Evolutionary conservation across 2,113 vertebrate genomes (phyloP).

Genomic region (Archilochus colubris): DNA sequence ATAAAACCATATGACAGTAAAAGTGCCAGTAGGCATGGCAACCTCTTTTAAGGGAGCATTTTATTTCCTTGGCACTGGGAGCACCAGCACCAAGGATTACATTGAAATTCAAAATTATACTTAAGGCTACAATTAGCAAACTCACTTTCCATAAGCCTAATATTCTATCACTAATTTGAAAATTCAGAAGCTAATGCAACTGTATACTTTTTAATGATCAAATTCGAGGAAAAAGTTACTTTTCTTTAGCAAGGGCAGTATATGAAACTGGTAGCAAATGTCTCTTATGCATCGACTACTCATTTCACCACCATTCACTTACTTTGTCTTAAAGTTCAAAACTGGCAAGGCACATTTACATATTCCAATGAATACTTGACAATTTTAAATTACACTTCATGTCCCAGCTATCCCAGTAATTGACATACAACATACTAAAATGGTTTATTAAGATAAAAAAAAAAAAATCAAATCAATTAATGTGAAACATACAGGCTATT

Average conservation of each 20-base stretch:
- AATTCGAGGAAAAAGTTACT: constrained; percentile 66
- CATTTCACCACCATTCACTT: constrained; percentile 75
- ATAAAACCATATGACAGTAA: constrained; percentile 84
- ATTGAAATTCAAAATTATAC: constrained; percentile 79
- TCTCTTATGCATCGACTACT: constrained; percentile 76
- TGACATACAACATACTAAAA: constrained; percentile 88
- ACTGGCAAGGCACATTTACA: constrained; percentile 88
- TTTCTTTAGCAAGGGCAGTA: constrained; percentile 78
- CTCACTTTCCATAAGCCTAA: constrained; percentile 75
- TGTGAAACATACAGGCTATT: constrained; percentile 85
- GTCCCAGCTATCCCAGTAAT: constrained; percentile 87
- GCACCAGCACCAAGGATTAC: constrained; percentile 83
- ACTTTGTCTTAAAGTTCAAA: constrained; percentile 78
- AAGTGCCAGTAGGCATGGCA: constrained; percentile 83
- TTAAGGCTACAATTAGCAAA: constrained; percentile 84
- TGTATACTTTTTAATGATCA: constrained; percentile 65
- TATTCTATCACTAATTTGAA: constrained; percentile 66
- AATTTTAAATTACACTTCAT: constrained; percentile 86
- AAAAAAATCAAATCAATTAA: constrained; percentile 72
- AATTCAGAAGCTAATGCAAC: constrained; percentile 75
- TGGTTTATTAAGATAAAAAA: constrained; percentile 83
- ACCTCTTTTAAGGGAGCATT: constrained; percentile 83
- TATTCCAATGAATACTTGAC: constrained; percentile 88
- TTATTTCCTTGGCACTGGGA: constrained; percentile 79
- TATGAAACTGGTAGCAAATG: constrained; percentile 74